Evolutionary conservation across 2,797 vertebrate genomes (phyloP).

Genomic region (Coregonus ussuriensis): DNA sequence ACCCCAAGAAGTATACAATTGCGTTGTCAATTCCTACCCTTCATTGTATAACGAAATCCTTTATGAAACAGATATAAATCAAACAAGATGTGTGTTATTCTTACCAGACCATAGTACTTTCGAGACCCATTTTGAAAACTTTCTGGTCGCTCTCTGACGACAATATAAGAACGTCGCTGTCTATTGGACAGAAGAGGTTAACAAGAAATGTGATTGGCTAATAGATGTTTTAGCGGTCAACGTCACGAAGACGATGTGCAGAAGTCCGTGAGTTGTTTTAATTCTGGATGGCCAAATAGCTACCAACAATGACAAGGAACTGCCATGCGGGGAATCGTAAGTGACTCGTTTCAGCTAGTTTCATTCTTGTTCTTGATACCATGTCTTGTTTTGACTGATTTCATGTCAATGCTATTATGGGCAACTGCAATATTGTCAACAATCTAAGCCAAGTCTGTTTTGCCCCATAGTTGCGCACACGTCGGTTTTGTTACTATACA

Average conservation of each 20-base stretch:
- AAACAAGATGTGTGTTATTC: slow-evolving; percentile 50
- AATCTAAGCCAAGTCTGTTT: no score
- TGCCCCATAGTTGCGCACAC: no score
- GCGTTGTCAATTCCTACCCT: neutral
- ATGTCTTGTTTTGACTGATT: no score
- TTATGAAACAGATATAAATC: neutral
- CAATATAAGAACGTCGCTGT: slow-evolving; percentile 42
- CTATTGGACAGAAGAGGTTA: slow-evolving; percentile 65
- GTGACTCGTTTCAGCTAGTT: no score
- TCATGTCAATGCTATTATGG: no score
- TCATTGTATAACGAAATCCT: neutral
- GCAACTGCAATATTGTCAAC: no score
- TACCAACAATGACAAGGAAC: no score
- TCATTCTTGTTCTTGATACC: no score
- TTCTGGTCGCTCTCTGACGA: slow-evolving; percentile 63
- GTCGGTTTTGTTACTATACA: no score
- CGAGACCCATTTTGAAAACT: slow-evolving; percentile 91
- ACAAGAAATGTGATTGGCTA: slow-evolving; percentile 64
- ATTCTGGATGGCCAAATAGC: neutral
- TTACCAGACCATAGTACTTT: slow-evolving; percentile 99
- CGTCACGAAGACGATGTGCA: neutral
- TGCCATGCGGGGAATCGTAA: no score
- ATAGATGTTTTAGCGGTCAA: neutral
- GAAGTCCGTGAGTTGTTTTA: neutral
- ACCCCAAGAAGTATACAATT: neutral